phyloP scores from a whole-genome alignment of 2,888 invertebrate species.

The Acleris laterana region DNA sequence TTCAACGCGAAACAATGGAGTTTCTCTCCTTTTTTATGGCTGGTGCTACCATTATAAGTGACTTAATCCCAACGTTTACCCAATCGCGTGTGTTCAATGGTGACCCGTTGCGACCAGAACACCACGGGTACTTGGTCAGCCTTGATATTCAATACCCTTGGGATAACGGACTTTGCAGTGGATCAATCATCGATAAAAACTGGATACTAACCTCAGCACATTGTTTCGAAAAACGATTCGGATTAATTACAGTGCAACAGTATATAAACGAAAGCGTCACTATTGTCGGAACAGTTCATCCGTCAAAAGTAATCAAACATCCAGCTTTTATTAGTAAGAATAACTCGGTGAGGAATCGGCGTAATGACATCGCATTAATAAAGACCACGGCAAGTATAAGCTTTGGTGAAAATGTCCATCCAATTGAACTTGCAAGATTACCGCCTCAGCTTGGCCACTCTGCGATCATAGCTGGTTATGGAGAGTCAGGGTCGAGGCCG shows the following conservation, averaged over 20 bases:
- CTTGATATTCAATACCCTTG: constrained; percentile 30
- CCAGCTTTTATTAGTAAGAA: constrained; percentile 5
- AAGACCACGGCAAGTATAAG: constrained; percentile 40
- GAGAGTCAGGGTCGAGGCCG: constrained; percentile 33
- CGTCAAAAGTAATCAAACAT: constrained; percentile 12
- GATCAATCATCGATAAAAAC: constrained; percentile 44
- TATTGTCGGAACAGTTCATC: background rate
- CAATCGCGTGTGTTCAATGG: constrained; percentile 41
- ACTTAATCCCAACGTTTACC: too few species aligned
- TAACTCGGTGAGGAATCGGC: constrained; percentile 9
- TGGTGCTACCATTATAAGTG: too few species aligned
- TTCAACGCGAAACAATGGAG: too few species aligned
- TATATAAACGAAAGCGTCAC: background rate
- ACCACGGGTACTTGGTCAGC: constrained; percentile 46
- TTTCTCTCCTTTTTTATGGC: too few species aligned
- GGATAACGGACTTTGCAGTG: constrained; percentile 41
- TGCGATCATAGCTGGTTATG: constrained; percentile 47
- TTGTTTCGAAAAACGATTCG: constrained; percentile 39
- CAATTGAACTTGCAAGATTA: constrained; percentile 7
- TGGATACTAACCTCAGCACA: constrained; percentile 51
- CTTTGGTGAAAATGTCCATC: constrained; percentile 38
- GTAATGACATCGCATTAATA: constrained; percentile 46
- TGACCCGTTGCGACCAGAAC: constrained; percentile 32
- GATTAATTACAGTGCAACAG: constrained; percentile 11
- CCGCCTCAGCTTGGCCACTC: constrained; percentile 15